Evolutionary conservation across 2,797 vertebrate genomes (phyloP).

Genomic region (Malurus splendens): DNA sequence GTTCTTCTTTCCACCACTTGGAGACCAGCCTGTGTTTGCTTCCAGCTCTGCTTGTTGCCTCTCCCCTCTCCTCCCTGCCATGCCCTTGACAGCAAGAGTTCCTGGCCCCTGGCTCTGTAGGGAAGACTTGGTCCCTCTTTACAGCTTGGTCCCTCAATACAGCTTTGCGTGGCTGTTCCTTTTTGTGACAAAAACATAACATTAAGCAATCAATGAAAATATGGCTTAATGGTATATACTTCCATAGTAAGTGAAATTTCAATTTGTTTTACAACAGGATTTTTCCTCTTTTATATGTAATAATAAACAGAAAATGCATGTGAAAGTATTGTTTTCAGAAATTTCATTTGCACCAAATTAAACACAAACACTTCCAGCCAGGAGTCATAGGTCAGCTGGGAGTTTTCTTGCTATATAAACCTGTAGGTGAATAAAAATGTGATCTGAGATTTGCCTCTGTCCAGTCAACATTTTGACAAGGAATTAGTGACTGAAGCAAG

Average conservation of each 20-base stretch:
- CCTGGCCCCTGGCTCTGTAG: neutral
- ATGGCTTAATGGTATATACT: neutral
- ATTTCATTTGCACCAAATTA: neutral
- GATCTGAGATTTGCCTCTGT: neutral
- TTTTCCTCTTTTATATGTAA: neutral
- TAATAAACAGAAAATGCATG: neutral
- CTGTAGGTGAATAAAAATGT: neutral
- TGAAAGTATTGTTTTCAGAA: neutral
- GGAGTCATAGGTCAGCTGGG: neutral
- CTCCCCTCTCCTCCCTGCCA: neutral
- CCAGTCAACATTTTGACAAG: neutral
- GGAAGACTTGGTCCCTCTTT: neutral
- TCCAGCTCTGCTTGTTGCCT: neutral
- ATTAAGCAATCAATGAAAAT: neutral
- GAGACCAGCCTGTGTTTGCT: neutral
- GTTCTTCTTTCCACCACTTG: neutral
- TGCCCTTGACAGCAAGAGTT: neutral
- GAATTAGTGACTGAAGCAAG: neutral
- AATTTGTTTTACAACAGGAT: neutral
- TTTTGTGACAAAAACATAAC: neutral
- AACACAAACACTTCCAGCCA: neutral
- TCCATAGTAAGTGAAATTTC: neutral
- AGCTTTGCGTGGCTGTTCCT: neutral
- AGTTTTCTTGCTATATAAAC: neutral
- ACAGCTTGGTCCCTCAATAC: neutral